These are phyloP conservation scores for Scytalopus superciliaris DNA, from an alignment of 2,113 vertebrate species.

Conservation along the genomic window DNA sequence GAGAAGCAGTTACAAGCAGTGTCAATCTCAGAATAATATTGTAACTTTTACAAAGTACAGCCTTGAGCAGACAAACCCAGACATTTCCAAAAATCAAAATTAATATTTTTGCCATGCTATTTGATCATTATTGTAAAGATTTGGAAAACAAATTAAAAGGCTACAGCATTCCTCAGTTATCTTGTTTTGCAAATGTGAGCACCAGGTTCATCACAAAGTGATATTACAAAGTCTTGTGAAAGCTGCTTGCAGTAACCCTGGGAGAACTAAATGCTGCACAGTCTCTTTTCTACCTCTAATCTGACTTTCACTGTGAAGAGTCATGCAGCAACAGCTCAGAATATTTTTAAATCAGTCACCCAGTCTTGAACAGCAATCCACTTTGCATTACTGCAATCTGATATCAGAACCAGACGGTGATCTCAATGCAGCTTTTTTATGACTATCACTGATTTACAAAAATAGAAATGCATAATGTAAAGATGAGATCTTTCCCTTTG, in stretches of 20 bases:
- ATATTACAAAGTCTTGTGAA: neutral
- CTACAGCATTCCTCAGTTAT: neutral
- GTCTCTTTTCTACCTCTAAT: neutral
- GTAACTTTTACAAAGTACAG: neutral
- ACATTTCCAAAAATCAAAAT: neutral
- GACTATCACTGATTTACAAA: neutral
- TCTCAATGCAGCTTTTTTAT: neutral
- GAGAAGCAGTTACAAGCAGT: neutral
- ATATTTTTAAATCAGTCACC: neutral
- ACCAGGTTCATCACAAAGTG: neutral
- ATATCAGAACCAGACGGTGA: neutral
- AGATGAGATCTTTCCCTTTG: conserved; percentile 4
- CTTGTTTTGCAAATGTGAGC: neutral
- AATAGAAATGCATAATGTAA: neutral
- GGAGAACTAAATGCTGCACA: neutral
- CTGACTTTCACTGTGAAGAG: neutral
- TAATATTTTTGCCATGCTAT: neutral
- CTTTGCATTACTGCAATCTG: neutral
- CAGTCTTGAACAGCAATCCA: neutral
- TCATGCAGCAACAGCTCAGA: neutral
- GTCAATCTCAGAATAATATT: neutral
- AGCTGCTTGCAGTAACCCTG: neutral
- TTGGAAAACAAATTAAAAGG: neutral
- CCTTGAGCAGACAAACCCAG: neutral
- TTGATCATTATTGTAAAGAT: neutral